phyloP scores from a whole-genome alignment of 1,140 invertebrate species.

The Sweltsa coloradensis region DNA sequence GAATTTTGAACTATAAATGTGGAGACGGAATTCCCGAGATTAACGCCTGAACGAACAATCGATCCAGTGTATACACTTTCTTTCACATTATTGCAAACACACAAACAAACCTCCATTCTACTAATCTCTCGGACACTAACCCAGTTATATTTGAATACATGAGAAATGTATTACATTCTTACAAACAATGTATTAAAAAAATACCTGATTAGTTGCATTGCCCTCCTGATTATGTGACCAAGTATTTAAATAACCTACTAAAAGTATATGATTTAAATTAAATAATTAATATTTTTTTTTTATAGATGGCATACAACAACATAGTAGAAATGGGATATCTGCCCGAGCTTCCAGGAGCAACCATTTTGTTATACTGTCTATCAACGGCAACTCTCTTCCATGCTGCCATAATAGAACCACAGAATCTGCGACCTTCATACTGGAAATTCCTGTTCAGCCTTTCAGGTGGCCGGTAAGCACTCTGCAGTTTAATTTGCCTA shows the following conservation, averaged over 20 bases:
- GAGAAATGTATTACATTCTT: no score
- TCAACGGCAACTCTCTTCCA: conserved; percentile 72
- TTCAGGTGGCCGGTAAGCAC: conserved; percentile 54
- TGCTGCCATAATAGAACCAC: conserved; percentile 64
- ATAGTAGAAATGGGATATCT: conserved; percentile 40
- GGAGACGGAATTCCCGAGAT: no score
- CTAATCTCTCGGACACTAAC: no score
- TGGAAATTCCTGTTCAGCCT: conserved; percentile 67
- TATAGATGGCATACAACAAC: conserved; percentile 45
- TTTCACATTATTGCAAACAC: no score
- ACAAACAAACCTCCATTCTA: no score
- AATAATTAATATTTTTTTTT: conserved; percentile 18
- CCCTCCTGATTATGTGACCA: not conserved
- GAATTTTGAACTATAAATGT: no score
- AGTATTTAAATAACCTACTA: not conserved
- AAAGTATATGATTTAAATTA: not conserved
- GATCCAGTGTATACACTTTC: no score
- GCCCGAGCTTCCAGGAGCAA: conserved; percentile 46
- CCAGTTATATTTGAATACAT: no score
- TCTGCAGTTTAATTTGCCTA: not conserved
- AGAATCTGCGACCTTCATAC: conserved; percentile 66
- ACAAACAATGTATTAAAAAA: no score
- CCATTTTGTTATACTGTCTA: conserved; percentile 58
- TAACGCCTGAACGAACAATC: no score
- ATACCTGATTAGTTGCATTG: no score